These are phyloP conservation scores for Ptyas mucosa DNA, from an alignment of 2,113 vertebrate species.

Conservation along the genomic window DNA sequence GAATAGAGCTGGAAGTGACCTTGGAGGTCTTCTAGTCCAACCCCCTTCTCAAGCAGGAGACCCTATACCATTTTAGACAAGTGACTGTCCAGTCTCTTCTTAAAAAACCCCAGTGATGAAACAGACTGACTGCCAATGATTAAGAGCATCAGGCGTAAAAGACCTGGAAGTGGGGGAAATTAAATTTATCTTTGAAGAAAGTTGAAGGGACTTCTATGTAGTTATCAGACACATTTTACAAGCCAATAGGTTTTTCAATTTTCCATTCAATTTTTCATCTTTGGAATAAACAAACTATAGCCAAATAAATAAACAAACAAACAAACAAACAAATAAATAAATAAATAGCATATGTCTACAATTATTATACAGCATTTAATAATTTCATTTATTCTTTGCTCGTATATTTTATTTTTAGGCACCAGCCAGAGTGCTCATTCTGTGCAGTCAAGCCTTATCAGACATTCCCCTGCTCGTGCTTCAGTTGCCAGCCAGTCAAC, in stretches of 20 bases:
- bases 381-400: slow-evolving; percentile 2
- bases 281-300: not conserved
- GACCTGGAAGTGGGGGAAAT: not conserved
- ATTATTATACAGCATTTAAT: too few relatives aligned
- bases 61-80: not conserved
- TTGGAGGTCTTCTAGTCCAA: not conserved
- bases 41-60: not conserved
- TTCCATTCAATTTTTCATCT: not conserved
- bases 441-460: slow-evolving; percentile 87
- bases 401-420: slow-evolving; percentile 69
- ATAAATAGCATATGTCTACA: too few relatives aligned
- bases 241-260: not conserved
- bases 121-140: not conserved
- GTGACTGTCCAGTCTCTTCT: not conserved
- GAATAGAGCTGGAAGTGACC: not conserved
- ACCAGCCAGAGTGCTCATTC: slow-evolving; percentile 96
- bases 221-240: not conserved
- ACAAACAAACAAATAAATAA: too few relatives aligned
- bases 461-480: slow-evolving; percentile 94
- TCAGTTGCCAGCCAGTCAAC: slow-evolving; percentile 94
- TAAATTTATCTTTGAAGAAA: not conserved
- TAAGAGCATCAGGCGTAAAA: not conserved
- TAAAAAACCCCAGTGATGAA: not conserved
- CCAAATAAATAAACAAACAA: not conserved
- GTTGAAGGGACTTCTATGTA: not conserved